Conservation (phyloP, 2,888 invertebrate genomes). For the Andricus curvator region DNA sequence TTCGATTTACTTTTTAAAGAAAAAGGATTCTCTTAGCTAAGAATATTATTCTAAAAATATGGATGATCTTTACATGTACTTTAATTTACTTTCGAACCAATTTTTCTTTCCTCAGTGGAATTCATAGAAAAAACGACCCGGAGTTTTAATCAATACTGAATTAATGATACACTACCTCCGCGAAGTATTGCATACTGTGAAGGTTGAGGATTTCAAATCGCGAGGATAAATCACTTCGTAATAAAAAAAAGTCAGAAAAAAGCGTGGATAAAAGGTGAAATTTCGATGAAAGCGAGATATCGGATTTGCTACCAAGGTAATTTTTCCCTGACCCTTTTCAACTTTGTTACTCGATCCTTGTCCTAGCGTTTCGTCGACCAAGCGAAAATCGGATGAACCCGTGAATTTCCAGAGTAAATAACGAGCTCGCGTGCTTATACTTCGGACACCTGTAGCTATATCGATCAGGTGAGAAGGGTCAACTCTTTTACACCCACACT, state of each 20-base stretch:
- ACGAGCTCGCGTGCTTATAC: constrained; percentile 45
- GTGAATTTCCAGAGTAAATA: constrained; percentile 46
- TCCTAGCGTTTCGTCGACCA: background rate
- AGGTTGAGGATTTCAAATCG: constrained; percentile 16
- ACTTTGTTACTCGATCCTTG: constrained; percentile 2
- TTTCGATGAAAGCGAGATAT: background rate
- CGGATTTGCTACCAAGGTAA: background rate
- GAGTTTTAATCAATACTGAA: constrained; percentile 28
- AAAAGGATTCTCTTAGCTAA: background rate
- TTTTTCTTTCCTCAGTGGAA: constrained; percentile 19
- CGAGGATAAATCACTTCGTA: background rate
- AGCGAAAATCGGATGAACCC: constrained; percentile 28
- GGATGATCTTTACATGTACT: background rate
- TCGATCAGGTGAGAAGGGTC: constrained; percentile 66
- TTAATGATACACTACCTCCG: background rate
- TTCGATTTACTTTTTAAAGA: background rate
- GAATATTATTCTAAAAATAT: constrained; percentile 2
- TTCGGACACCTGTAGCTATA: constrained; percentile 74
- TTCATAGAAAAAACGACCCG: constrained; percentile 25
- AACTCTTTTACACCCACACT: constrained; percentile 45
- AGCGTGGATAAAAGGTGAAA: background rate
- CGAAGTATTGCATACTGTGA: too few relatives aligned
- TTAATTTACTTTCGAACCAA: background rate
- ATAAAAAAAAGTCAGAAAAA: background rate
- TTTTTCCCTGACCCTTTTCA: constrained; percentile 28